Conservation (phyloP, 2,888 invertebrate species). For the Trachelus iudaicus region DNA sequence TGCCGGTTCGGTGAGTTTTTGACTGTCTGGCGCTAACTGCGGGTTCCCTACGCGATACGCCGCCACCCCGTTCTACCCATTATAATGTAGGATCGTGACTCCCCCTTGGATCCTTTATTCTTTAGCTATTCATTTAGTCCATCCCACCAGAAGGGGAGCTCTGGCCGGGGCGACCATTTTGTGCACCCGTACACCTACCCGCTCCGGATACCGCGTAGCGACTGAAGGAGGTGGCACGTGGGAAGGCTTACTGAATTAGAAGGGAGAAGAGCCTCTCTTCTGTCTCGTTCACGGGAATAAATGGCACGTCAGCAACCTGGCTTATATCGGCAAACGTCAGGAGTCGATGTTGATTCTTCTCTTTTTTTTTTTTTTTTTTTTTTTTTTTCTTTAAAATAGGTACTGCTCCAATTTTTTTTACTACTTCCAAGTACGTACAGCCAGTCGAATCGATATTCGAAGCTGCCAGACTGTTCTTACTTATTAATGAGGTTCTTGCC, state of each 20-base stretch:
- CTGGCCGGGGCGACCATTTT: conserved; percentile 3
- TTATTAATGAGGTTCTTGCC: neutral
- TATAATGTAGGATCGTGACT: neutral
- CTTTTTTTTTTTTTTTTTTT: neutral
- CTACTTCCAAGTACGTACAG: neutral
- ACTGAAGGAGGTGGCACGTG: neutral
- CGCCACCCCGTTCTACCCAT: conserved; percentile 27
- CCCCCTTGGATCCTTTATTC: neutral
- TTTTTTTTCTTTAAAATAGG: neutral
- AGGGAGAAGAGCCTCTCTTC: neutral
- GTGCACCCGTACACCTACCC: neutral
- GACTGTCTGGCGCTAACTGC: conserved; percentile 60
- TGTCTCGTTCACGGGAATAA: neutral
- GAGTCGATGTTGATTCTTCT: neutral
- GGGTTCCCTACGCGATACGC: conserved; percentile 30
- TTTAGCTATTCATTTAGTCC: neutral
- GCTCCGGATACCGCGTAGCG: neutral
- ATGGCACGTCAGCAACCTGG: neutral
- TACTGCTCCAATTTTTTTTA: neutral
- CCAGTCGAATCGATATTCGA: neutral
- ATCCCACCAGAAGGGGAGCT: neutral
- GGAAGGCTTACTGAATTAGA: neutral
- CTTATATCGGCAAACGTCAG: neutral
- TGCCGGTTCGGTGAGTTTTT: conserved; percentile 61
- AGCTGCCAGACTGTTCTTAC: neutral